Conservation (phyloP, 2,888 invertebrate species). For the Oegoconia quadripuncta region DNA sequence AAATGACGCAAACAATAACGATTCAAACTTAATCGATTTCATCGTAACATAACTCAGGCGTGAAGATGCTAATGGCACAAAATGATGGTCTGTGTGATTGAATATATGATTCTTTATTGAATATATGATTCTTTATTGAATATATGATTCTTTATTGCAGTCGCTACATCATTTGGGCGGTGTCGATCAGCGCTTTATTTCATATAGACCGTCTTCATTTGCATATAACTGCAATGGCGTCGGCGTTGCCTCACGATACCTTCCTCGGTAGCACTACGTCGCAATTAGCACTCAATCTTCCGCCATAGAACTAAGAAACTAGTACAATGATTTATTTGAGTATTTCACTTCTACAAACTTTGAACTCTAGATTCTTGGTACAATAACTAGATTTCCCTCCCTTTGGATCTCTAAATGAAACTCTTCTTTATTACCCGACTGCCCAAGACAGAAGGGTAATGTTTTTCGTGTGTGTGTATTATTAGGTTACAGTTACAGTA, state of each 20-base stretch:
- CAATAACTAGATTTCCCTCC: no score
- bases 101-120: neutral
- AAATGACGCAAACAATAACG: no score
- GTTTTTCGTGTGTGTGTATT: no score
- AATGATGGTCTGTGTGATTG: neutral
- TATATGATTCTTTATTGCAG: neutral
- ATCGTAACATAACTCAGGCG: no score
- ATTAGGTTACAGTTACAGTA: no score
- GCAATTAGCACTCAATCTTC: conserved; percentile 43
- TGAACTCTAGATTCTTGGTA: no score
- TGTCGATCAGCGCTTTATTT: neutral
- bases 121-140: no score
- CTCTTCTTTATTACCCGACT: no score
- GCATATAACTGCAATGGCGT: conserved; percentile 39
- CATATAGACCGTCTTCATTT: conserved; percentile 19
- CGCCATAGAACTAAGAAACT: conserved; percentile 12
- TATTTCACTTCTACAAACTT: no score
- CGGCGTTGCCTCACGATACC: conserved; percentile 19
- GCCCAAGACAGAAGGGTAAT: no score
- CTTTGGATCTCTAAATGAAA: no score
- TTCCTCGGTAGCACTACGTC: conserved; percentile 12
- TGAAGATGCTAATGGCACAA: neutral
- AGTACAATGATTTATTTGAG: neutral
- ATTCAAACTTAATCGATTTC: no score
- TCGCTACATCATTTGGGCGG: conserved; percentile 1